These are phyloP conservation scores for Crotalus horridus DNA, from an alignment of 2,113 vertebrate genomes.

Conservation along the genomic window DNA sequence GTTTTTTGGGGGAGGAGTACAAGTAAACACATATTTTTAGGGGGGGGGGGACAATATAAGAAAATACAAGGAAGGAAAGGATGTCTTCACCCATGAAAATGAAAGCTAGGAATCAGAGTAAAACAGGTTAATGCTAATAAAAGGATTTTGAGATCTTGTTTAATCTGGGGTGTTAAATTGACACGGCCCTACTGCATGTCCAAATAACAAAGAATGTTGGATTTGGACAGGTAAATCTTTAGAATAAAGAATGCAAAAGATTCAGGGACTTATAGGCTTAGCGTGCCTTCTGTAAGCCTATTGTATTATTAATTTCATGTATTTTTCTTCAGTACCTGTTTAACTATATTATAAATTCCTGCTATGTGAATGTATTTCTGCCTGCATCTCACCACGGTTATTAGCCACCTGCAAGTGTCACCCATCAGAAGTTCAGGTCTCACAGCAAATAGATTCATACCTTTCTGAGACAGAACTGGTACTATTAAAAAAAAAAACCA, in stretches of 20 bases:
- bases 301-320: neutral
- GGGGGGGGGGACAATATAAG: neutral
- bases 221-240: neutral
- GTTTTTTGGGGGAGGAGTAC: neutral
- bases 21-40: neutral
- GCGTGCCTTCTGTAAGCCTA: neutral
- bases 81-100: neutral
- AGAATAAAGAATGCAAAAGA: neutral
- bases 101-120: neutral
- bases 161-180: neutral
- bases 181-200: neutral
- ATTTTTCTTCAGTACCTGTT: neutral
- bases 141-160: neutral
- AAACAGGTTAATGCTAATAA: neutral
- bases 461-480: neutral
- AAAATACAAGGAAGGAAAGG: neutral
- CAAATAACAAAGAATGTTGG: neutral
- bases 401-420: neutral
- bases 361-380: neutral
- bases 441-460: neutral
- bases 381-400: neutral
- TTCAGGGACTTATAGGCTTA: neutral
- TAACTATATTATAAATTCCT: neutral
- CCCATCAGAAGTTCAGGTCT: neutral
- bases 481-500: neutral